phyloP scores from a whole-genome alignment of 2,888 invertebrate species.

The Orthonychiurus folsomi region DNA sequence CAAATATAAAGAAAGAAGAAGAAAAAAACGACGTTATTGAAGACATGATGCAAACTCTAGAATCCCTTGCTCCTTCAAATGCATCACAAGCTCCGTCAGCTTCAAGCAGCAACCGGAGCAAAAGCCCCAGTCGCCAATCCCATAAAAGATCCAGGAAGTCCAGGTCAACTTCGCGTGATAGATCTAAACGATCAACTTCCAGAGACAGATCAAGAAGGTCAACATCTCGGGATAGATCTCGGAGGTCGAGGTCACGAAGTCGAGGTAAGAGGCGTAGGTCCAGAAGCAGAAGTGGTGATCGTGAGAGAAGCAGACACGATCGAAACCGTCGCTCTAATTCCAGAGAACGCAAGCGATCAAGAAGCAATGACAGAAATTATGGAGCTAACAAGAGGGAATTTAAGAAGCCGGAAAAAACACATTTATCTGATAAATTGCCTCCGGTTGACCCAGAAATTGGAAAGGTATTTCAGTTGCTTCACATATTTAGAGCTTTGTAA shows the following conservation, averaged over 20 bases:
- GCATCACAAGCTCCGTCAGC: too few relatives aligned
- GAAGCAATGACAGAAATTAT: slow-evolving; percentile 37
- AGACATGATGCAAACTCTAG: slow-evolving; percentile 74
- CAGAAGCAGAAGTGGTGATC: slow-evolving; percentile 38
- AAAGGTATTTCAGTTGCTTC: slow-evolving; percentile 43
- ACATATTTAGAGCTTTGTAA: not conserved
- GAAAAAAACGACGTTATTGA: slow-evolving; percentile 50
- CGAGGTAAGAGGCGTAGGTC: slow-evolving; percentile 13
- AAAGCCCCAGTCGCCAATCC: slow-evolving; percentile 18
- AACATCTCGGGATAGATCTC: slow-evolving; percentile 2
- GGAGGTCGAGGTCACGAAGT: slow-evolving; percentile 13
- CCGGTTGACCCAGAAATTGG: slow-evolving; percentile 49
- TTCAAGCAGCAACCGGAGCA: too few relatives aligned
- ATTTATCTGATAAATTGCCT: slow-evolving; percentile 40
- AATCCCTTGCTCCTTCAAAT: slow-evolving; percentile 67
- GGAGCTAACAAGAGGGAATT: slow-evolving; percentile 22
- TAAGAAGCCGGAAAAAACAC: slow-evolving; percentile 31
- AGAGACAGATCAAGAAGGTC: too few relatives aligned
- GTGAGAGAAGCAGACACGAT: slow-evolving; percentile 41
- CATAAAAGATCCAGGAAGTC: slow-evolving; percentile 11
- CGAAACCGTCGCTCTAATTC: slow-evolving; percentile 33
- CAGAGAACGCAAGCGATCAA: slow-evolving; percentile 36
- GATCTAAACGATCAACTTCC: slow-evolving; percentile 8
- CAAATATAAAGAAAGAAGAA: slow-evolving; percentile 45
- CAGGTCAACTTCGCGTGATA: slow-evolving; percentile 11